These are phyloP conservation scores for Nasua narica DNA, from an alignment of 2,797 vertebrate genomes.

Conservation along the genomic window DNA sequence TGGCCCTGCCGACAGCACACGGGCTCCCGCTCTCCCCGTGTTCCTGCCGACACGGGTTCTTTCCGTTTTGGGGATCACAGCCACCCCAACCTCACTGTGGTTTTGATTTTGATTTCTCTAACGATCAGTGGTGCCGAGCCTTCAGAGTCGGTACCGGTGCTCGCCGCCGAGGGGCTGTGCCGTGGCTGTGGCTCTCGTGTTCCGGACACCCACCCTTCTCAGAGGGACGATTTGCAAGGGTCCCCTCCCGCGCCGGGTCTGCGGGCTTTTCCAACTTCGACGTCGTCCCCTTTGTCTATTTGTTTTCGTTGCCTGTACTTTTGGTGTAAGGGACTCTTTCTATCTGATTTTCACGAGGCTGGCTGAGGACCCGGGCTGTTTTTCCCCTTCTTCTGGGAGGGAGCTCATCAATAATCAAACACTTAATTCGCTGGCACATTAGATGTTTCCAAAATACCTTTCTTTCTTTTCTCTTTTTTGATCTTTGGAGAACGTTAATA, in stretches of 20 bases:
- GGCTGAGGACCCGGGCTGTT: background rate
- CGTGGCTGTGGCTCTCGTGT: too few relatives aligned
- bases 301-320: background rate
- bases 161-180: too few relatives aligned
- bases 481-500: slow-evolving; percentile 51
- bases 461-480: slow-evolving; percentile 43
- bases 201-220: background rate
- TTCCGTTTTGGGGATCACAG: accelerated
- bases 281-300: background rate
- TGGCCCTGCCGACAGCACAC: accelerated
- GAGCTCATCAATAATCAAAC: slow-evolving; percentile 24
- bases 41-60: background rate
- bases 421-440: slow-evolving; percentile 61
- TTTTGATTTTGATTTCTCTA: background rate
- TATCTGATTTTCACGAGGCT: accelerated
- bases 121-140: accelerated
- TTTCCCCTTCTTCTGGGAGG: background rate
- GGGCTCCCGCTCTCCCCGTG: accelerated
- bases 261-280: background rate
- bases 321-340: background rate
- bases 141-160: too few relatives aligned
- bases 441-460: slow-evolving; percentile 69
- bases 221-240: background rate
- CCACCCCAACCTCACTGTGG: accelerated
- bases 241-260: background rate